Evolutionary conservation across 2,888 invertebrate genomes (phyloP).

Genomic region (Lepidochrysops patricia): DNA sequence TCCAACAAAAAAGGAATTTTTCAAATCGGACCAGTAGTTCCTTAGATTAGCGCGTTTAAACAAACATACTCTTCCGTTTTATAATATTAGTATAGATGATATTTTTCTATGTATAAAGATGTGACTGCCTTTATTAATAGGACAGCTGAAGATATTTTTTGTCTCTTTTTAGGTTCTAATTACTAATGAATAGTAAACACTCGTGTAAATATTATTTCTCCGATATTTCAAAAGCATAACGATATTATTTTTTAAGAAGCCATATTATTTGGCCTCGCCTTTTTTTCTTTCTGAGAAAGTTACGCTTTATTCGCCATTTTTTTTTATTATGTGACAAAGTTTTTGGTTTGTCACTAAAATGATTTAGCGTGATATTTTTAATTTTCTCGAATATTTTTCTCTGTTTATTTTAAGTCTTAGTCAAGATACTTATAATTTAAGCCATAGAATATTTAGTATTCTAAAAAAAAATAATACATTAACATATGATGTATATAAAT

Average conservation of each 20-base stretch:
- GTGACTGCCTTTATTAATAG: too few relatives aligned
- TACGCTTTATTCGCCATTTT: background rate
- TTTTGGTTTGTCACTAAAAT: background rate
- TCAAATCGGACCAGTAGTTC: too few relatives aligned
- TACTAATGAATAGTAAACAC: too few relatives aligned
- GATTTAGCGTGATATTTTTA: background rate
- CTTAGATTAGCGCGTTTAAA: too few relatives aligned
- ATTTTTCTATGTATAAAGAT: too few relatives aligned
- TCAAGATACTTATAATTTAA: background rate
- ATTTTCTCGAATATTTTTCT: background rate
- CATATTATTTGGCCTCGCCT: too few relatives aligned
- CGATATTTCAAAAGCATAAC: background rate
- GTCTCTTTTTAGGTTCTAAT: too few relatives aligned
- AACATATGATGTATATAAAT: background rate
- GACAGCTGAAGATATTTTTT: too few relatives aligned
- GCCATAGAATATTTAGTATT: background rate
- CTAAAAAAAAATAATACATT: background rate
- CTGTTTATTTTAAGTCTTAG: background rate
- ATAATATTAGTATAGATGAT: too few relatives aligned
- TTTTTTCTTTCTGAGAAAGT: background rate
- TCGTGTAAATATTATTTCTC: background rate
- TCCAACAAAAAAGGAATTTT: too few relatives aligned
- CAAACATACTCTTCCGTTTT: too few relatives aligned
- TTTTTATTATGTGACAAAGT: background rate
- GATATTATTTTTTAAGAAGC: background rate